These are phyloP conservation scores for Frankliniella intonsa DNA, from an alignment of 2,888 invertebrate genomes.

Conservation along the genomic window DNA sequence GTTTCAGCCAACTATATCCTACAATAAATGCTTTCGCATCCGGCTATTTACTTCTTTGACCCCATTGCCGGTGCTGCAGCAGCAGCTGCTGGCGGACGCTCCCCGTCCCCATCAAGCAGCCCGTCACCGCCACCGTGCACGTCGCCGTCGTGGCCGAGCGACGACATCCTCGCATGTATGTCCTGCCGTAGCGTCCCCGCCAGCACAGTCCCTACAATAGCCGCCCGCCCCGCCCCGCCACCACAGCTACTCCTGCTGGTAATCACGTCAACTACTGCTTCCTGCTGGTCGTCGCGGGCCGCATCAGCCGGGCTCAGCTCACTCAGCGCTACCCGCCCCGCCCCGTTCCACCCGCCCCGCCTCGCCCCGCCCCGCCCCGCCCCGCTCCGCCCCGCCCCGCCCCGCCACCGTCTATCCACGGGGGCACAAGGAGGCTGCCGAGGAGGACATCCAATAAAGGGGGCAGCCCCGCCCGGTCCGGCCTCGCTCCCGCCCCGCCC, in stretches of 20 bases:
- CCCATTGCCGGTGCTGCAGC: too few species aligned
- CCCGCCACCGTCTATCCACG: too few species aligned
- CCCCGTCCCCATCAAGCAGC: too few species aligned
- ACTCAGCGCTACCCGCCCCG: neutral
- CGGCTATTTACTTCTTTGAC: too few species aligned
- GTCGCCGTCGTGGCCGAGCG: too few species aligned
- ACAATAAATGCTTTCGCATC: too few species aligned
- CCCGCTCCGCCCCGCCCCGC: neutral
- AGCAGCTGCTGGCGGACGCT: too few species aligned
- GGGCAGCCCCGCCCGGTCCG: neutral
- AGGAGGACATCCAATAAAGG: neutral
- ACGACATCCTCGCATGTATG: too few species aligned
- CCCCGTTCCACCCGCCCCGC: neutral
- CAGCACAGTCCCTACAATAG: neutral
- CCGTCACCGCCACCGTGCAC: too few species aligned
- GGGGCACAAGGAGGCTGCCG: neutral
- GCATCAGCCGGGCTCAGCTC: neutral
- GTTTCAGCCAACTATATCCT: too few species aligned
- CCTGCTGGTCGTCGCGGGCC: neutral
- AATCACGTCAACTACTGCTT: constrained; percentile 26
- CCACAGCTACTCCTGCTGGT: neutral
- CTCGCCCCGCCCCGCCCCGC: neutral
- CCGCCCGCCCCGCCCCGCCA: neutral
- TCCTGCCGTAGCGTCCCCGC: too few species aligned
- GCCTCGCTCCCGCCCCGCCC: neutral